Base-by-base conservation (phyloP, 1,140 invertebrate species). In the Heterodera schachtii region DNA sequence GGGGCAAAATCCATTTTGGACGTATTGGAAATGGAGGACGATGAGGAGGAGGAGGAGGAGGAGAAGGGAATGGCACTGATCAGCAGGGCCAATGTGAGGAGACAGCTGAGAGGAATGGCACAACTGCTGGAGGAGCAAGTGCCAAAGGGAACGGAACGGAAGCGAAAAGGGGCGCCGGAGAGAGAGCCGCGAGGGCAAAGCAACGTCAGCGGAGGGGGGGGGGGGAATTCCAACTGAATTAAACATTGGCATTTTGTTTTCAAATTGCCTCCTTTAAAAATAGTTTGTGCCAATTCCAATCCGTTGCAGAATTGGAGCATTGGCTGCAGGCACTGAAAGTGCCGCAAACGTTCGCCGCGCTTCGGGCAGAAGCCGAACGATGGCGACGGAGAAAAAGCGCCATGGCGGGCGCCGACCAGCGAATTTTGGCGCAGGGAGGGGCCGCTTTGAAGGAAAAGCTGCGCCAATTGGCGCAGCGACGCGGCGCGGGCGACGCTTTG, bases 111-210 rank as follows among this genome's bases (percentile, higher is more conserved):
- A 19, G 44, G 66, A 21, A 41, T 66, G 77, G 44, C 52, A 7
- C 47, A 47, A 4, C 47, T 66, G 64, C 21, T 78, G 52, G 77
- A 31, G 31, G 31, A 31, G 31, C 0, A 31, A 31, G 47, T 8
- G 60, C 57, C 9, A 21, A 60, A 11, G 57, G 66, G 44, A 69
- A 66, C 47, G 66, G n/a, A 21, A 64, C 44, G 19, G 66, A 19
- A 52, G 43, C 2, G 46, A 76, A 76, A 19, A 44, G 19, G 75
- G 16, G 6, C 13, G 41, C 19, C 75, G 57, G n/a, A 49, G 31
- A 16, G n/a, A 76, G n/a, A 76, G 75, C 57, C 57, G 75, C 66
- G 57, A 74, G n/a, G 47, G 47, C 57, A n/a, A 74, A 74, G 21
- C 57, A 64, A 64, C 57, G 57, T 64, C 57, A 19, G 57, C 31